These are phyloP conservation scores for Cygnus buccinator DNA, from an alignment of 2,113 vertebrate genomes.

Conservation along the genomic window DNA sequence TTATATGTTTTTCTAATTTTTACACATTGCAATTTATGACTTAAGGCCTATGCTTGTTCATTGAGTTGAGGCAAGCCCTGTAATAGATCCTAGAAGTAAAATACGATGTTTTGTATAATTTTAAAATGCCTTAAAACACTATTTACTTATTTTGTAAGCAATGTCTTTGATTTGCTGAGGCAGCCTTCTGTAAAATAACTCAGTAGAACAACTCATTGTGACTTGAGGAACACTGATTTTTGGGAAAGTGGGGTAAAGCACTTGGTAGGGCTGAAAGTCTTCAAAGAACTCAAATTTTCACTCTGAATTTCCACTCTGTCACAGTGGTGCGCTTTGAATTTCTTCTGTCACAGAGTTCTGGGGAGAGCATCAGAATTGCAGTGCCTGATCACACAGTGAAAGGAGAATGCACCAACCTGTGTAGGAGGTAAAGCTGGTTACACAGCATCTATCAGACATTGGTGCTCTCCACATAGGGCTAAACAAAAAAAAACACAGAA, in stretches of 20 bases:
- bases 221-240: background rate
- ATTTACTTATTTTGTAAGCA: background rate
- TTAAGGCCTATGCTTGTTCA: background rate
- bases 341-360: background rate
- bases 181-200: background rate
- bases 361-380: background rate
- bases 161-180: background rate
- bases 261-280: background rate
- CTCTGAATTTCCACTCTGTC: background rate
- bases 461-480: background rate
- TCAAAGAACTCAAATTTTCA: background rate
- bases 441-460: background rate
- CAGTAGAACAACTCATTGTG: background rate
- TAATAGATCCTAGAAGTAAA: background rate
- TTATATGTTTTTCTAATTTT: constrained; percentile 43
- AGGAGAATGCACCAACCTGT: background rate
- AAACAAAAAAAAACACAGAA: background rate
- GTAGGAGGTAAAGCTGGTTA: accelerated
- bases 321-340: no score
- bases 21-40: background rate
- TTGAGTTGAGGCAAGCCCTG: background rate
- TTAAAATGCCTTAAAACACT: background rate
- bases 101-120: background rate
- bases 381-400: background rate
- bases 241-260: accelerated